These are phyloP conservation scores for Acanthopagrus latus DNA, from an alignment of 2,797 vertebrate species.

Conservation along the genomic window DNA sequence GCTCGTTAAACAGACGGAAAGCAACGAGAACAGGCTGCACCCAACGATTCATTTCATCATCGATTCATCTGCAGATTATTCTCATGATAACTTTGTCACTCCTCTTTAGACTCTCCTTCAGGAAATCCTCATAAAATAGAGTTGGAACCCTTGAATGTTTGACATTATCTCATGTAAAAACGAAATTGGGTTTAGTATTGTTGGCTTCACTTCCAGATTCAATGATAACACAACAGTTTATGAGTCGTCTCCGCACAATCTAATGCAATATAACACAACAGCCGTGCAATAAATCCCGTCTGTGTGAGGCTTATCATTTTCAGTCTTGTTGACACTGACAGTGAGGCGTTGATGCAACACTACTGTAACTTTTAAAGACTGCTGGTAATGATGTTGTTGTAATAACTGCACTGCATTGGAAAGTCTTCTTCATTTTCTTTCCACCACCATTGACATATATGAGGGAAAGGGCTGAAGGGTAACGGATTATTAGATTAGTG, in stretches of 20 bases:
- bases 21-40: background rate
- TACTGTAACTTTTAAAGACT: slow-evolving; percentile 20
- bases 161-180: too few relatives aligned
- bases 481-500: too few relatives aligned
- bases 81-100: too few relatives aligned
- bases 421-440: background rate
- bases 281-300: slow-evolving; percentile 19
- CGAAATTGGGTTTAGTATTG: too few relatives aligned
- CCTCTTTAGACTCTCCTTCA: too few relatives aligned
- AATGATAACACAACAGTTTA: background rate
- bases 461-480: background rate
- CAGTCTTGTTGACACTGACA: slow-evolving; percentile 21
- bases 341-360: slow-evolving; percentile 54
- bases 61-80: too few relatives aligned
- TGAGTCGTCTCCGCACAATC: slow-evolving; percentile 5
- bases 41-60: too few relatives aligned
- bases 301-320: background rate
- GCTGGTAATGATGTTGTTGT: background rate
- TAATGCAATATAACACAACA: slow-evolving; percentile 34
- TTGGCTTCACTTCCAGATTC: background rate
- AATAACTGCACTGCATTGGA: slow-evolving; percentile 1
- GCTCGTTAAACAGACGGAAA: background rate
- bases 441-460: background rate
- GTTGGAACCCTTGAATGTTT: too few relatives aligned
- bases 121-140: too few relatives aligned